These are phyloP conservation scores for Rhinichthys klamathensis DNA, from an alignment of 2,113 vertebrate genomes.

Conservation along the genomic window DNA sequence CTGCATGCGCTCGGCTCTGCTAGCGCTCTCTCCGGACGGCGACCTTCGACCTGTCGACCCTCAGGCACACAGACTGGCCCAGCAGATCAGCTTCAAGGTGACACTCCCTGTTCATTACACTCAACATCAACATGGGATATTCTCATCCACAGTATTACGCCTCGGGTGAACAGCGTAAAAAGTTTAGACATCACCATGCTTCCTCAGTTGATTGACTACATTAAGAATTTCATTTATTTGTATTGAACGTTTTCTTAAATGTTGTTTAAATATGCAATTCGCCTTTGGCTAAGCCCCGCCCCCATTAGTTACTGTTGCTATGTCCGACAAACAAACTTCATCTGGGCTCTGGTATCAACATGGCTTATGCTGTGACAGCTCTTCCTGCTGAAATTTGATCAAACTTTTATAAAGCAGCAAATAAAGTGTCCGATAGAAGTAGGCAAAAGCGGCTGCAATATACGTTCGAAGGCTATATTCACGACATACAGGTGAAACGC, in stretches of 20 bases:
- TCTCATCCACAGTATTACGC: background rate
- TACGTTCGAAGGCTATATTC: too few relatives aligned
- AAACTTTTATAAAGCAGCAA: too few relatives aligned
- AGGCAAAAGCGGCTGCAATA: too few relatives aligned
- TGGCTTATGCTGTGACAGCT: too few relatives aligned
- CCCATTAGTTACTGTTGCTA: too few relatives aligned
- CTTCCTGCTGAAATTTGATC: too few relatives aligned
- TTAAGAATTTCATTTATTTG: too few relatives aligned
- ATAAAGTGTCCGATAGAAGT: too few relatives aligned
- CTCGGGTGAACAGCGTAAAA: background rate
- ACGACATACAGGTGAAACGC: too few relatives aligned
- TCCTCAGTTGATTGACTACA: background rate
- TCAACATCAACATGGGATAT: background rate
- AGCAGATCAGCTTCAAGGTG: constrained; percentile 98
- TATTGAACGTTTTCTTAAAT: background rate
- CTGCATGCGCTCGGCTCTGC: constrained; percentile 86
- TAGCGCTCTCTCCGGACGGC: constrained; percentile 83
- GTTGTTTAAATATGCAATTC: background rate
- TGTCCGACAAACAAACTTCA: too few relatives aligned
- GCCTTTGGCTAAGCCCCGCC: too few relatives aligned
- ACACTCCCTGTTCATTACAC: background rate
- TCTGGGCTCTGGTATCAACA: too few relatives aligned
- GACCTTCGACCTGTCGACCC: constrained; percentile 83
- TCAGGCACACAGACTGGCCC: constrained; percentile 88
- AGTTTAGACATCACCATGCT: background rate